Base-by-base conservation (phyloP, 2,888 invertebrate species). In the Andrena marginata region DNA sequence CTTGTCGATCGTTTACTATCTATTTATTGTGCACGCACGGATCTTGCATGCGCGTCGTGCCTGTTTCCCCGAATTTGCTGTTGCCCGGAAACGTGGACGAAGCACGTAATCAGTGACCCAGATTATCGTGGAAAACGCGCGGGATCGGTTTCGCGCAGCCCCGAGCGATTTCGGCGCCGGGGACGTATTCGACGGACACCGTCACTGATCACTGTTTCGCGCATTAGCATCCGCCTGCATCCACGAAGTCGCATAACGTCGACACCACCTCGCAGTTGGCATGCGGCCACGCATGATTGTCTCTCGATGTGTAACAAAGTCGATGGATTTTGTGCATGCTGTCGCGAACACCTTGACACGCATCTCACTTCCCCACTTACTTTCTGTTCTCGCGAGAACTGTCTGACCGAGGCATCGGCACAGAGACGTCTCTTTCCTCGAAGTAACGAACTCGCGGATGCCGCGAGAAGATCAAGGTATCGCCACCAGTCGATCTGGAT, bases 251-350 rank as follows among this genome's bases (percentile, higher is more conserved):
- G 80, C 81, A 77, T 72, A 78, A 51, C 63, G 62, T 62, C 74
- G 68, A 86, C 79, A 87, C 68, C 79, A 87, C 69, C 76, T 85
- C 77, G 85, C 87, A 86, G 80, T 85, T 84, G 87, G 90, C 89
- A 90, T 90, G 90, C 60, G 65, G 89, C 89, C 89, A 86, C 85
- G 89, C 90, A 90, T 90, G 89, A 75, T 87, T 85, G 62, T 86
- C 63, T 86, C 63, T 81, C 78, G 80, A 83, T 86, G 82, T 85
- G 67, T 74, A 68, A 78, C 29, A 59, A 69, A 67, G 67, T 77
- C 84, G 60, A 83, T 83, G 77, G 82, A 80, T 83, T 71, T 88
- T 86, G 35, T 86, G 90, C 90, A 90, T 90, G 90, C 77, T 67
- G 82, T 74, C 84, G 76, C 87, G 82, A 80, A 80, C 80, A 84